Base-by-base conservation (phyloP, 64 coral and sea anemone species). In the Cladopsammia gracilis region DNA sequence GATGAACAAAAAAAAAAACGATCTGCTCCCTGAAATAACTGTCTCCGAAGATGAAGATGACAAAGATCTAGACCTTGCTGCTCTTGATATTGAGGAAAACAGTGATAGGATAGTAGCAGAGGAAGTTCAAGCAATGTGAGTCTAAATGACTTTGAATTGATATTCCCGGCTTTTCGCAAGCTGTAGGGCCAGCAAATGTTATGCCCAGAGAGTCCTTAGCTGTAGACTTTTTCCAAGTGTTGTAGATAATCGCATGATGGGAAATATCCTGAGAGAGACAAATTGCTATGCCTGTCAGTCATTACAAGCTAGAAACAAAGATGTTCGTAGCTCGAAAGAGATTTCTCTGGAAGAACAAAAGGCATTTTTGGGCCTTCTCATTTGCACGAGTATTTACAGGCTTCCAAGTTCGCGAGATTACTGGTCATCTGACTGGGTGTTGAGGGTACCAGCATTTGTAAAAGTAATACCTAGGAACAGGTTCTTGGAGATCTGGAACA, bases 381-480 rank as follows among this genome's bases (percentile, higher is more conserved):
- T 69, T 79, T 61, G 62, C 43, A 90, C 80, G 75, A 78, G 73
- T 20, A n/a, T 90, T 62, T 61, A 90, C 58, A 18, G n/a, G 8
- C 61, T 80, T 6, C 62, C 25, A 1, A 67, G 43, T 77, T 45
- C 70, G 22, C 71, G 62, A 70, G 62, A 90, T 90, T 67, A 90
- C 66, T 90, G 74, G 88, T 90, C 75, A 66, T 60, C 57, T 75
- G 88, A 90, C 88, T 90, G 58, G 88, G 64, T 90, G 15, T 34
- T 90, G 42, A 75, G 73, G 15, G 88, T 90, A 10, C 88, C 88
- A 90, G 74, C 44, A 24, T 56, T 70, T 78, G 51, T 75, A 15
- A 78, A 69, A 18, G 58, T 89, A 16, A 90, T 90, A 16, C 42
- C 73, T 49, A 58, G 73, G 25, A 65, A 59, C 43, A 75, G 88